Evolutionary conservation across 2,888 invertebrate species (phyloP), one percentile per base, ranked within the genome.

Genomic region (Campoplex nolae): DNA sequence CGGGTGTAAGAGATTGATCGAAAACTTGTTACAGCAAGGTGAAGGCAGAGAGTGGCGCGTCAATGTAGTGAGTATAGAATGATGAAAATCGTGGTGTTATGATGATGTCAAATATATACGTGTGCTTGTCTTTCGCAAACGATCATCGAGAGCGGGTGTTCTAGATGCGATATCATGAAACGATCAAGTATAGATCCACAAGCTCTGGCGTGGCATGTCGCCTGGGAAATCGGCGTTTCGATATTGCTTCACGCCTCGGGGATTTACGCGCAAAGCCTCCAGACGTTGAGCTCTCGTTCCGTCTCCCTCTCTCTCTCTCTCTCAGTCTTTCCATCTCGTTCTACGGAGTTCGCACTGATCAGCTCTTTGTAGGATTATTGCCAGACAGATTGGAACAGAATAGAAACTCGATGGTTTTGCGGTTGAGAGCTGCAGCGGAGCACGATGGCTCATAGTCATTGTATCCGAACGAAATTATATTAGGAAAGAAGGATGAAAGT

Each of bases 201-300:
- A 51, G 28, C 28, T 77, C 71, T 85, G 23, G 42, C 7, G 81
- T 79, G 83, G 85, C 86, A 79, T 82, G 81, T 88, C 89, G 79
- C 90, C 89, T 90, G 89, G 88, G 90, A 86, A 91, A 91, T 89
- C 84, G 79, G 68, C 87, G 78, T 81, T 82, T 73, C 85, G 83
- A 83, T 83, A 77, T 90, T 90, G 89, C 89, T 87, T 89, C 89
- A 88, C 82, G 83, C 83, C 65, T 81, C 68, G 42, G 38, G 74
- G 88, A 83, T 90, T 91, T 91, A 89, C 95, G 90, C 94, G 90
- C 94, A 95, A 87, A 93, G 87, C 87, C 87, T 87, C 74, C 28
- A 74, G 54, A 81, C 65, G 42, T 58, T 35, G 74, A 71, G 56
- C 75, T 42, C 42, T 38, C n/a, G 9, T 54, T 28, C 58, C 32